These are phyloP conservation scores for Cylas formicarius DNA, from an alignment of 1,140 invertebrate genomes.

Conservation along the genomic window DNA sequence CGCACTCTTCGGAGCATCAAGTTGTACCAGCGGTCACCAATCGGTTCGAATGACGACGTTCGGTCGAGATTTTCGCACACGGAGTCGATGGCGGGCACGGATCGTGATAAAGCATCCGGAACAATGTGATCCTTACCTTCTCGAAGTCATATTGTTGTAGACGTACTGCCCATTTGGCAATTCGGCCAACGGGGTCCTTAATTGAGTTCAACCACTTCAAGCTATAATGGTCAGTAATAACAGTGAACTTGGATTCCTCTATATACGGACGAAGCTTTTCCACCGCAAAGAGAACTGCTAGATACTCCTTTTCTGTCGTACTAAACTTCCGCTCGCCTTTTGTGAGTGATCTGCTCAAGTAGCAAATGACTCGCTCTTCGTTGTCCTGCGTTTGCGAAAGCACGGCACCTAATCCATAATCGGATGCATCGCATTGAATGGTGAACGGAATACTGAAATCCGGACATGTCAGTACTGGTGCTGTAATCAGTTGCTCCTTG, in stretches of 20 bases:
- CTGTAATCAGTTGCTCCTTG: conserved; percentile 19
- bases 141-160: too few species aligned
- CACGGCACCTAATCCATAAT: conserved; percentile 25
- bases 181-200: conserved; percentile 10
- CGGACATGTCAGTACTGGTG: conserved; percentile 25
- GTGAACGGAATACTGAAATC: conserved; percentile 26
- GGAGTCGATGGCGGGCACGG: conserved; percentile 1
- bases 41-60: too few species aligned
- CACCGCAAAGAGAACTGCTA: conserved; percentile 43
- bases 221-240: conserved; percentile 38
- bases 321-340: conserved; percentile 39
- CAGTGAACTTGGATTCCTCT: conserved; percentile 40
- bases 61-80: neutral
- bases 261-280: conserved; percentile 43
- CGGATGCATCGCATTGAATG: conserved; percentile 23
- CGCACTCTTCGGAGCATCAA: conserved; percentile 6
- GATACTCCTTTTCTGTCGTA: conserved; percentile 44
- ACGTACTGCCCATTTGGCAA: conserved; percentile 13
- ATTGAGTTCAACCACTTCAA: conserved; percentile 10
- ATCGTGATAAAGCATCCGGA: conserved; percentile 13
- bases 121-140: conserved; percentile 15
- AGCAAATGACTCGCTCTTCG: conserved; percentile 25
- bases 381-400: conserved; percentile 22
- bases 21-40: conserved; percentile 16
- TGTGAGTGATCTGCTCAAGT: conserved; percentile 24